phyloP scores from a whole-genome alignment of 1,140 invertebrate genomes.

The Luehdorfia chinensis region DNA sequence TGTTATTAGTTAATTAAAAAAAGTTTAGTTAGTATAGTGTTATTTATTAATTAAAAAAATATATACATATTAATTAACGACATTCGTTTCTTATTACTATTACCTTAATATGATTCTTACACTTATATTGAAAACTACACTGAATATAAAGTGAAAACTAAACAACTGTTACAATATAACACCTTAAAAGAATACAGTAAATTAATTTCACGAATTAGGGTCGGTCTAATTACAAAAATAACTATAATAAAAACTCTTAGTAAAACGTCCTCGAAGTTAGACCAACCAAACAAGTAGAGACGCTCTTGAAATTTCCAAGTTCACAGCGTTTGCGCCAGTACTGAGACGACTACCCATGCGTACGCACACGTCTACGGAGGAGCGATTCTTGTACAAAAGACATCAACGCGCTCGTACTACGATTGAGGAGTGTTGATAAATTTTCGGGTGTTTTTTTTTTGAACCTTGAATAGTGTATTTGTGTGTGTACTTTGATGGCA shows the following conservation, averaged over 20 bases:
- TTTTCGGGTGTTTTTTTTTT: conserved; percentile 3
- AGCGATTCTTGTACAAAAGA: neutral
- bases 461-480: neutral
- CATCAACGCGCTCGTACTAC: neutral
- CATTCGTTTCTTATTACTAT: too few relatives aligned
- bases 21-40: too few relatives aligned
- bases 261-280: neutral
- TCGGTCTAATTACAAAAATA: too few relatives aligned
- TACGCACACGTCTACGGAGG: neutral
- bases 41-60: too few relatives aligned
- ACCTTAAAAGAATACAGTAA: too few relatives aligned
- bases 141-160: too few relatives aligned
- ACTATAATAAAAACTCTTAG: conserved; percentile 6
- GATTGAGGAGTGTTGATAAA: conserved; percentile 2
- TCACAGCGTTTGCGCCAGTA: conserved; percentile 6
- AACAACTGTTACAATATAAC: too few relatives aligned
- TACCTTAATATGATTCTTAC: too few relatives aligned
- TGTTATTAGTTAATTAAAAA: too few relatives aligned
- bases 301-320: conserved; percentile 13
- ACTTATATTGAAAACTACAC: too few relatives aligned
- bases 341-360: neutral
- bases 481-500: conserved; percentile 1
- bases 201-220: too few relatives aligned
- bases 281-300: conserved; percentile 1
- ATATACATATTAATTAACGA: too few relatives aligned